phyloP scores from a whole-genome alignment of 2,113 vertebrate species.

The Coptodon rendalli region DNA sequence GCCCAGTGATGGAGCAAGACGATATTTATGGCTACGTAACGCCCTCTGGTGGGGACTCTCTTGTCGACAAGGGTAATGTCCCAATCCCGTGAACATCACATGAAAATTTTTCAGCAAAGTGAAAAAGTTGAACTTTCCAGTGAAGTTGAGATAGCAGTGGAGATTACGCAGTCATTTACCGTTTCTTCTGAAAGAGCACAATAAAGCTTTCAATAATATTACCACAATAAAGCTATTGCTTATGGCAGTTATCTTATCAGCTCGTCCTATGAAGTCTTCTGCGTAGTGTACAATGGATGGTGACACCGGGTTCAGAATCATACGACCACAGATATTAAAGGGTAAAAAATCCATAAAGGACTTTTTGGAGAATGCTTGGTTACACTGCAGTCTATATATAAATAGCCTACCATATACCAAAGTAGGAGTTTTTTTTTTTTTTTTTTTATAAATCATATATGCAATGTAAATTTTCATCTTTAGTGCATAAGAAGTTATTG shows the following conservation, averaged over 20 bases:
- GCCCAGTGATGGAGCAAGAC: neutral
- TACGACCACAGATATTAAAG: neutral
- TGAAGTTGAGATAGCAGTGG: neutral
- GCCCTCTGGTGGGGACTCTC: constrained; percentile 21
- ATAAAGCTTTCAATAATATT: neutral
- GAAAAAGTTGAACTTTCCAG: neutral
- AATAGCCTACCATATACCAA: neutral
- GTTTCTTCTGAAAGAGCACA: neutral
- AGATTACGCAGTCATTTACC: neutral
- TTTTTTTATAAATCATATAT: neutral
- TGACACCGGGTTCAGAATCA: neutral
- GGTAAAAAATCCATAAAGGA: neutral
- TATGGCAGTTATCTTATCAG: neutral
- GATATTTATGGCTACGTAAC: neutral
- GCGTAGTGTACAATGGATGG: neutral
- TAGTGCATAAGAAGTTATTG: neutral
- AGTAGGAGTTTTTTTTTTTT: neutral
- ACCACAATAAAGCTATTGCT: neutral
- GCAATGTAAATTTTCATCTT: neutral
- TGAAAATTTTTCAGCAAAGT: neutral
- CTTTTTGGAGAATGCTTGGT: neutral
- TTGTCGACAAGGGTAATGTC: neutral
- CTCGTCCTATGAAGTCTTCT: neutral
- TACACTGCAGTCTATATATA: neutral
- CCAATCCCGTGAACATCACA: neutral